These are phyloP conservation scores for Hephaestus fuliginosus DNA, from an alignment of 2,797 vertebrate species.

Conservation along the genomic window DNA sequence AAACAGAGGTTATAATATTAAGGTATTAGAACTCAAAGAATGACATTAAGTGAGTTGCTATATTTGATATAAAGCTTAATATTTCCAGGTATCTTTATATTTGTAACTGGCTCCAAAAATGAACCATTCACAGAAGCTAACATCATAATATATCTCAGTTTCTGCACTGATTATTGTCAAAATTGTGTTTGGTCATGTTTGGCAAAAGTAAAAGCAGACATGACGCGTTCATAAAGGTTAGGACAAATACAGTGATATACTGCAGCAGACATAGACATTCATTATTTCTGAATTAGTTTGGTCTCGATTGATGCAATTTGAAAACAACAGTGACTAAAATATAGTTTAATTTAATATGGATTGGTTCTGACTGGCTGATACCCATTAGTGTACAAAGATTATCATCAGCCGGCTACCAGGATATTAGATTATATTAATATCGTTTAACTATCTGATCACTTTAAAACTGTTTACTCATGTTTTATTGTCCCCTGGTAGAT, in stretches of 20 bases:
- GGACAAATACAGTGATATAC: not conserved
- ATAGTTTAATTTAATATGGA: not conserved
- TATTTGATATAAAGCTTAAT: not conserved
- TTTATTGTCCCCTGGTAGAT: not conserved
- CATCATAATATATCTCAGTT: not conserved
- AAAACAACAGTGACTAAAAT: not conserved
- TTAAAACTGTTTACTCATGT: not conserved
- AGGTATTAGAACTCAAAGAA: too few relatives aligned
- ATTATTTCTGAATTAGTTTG: not conserved
- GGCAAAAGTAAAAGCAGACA: not conserved
- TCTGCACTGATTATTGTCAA: not conserved
- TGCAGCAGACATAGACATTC: not conserved
- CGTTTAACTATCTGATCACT: not conserved
- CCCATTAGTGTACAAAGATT: not conserved
- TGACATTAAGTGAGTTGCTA: not conserved
- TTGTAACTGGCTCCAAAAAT: not conserved
- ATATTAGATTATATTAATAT: not conserved
- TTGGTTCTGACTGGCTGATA: not conserved
- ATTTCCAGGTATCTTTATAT: not conserved
- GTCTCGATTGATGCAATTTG: not conserved
- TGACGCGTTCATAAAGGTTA: not conserved
- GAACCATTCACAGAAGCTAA: not conserved
- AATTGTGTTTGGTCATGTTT: not conserved
- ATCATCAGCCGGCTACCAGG: constrained; percentile 2
- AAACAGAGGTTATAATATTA: not conserved